These are phyloP conservation scores for Lutraria lutraria DNA, from an alignment of 2,888 invertebrate species.

Conservation along the genomic window DNA sequence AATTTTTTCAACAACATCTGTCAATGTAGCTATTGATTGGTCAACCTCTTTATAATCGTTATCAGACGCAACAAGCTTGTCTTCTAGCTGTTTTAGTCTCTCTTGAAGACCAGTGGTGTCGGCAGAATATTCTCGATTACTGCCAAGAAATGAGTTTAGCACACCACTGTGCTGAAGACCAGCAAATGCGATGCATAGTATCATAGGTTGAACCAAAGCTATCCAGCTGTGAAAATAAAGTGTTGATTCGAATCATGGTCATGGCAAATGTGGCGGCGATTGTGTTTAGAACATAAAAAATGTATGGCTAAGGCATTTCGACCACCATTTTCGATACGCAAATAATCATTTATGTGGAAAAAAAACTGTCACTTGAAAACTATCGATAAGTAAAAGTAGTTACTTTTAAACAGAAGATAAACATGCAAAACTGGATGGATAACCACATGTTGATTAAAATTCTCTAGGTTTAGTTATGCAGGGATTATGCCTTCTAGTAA, in stretches of 20 bases:
- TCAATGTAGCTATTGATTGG: not conserved
- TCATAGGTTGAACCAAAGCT: not conserved
- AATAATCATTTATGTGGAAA: not conserved
- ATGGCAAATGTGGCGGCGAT: not conserved
- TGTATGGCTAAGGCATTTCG: not conserved
- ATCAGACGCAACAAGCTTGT: not conserved
- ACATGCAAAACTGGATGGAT: too few relatives aligned
- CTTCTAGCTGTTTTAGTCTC: not conserved
- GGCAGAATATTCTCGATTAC: not conserved
- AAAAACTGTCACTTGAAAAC: too few relatives aligned
- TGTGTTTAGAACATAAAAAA: not conserved
- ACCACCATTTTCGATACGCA: not conserved
- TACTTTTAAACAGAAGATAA: too few relatives aligned
- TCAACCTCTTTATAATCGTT: not conserved
- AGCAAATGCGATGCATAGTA: constrained; percentile 1
- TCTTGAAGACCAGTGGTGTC: not conserved
- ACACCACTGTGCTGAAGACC: not conserved
- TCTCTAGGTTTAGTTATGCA: too few relatives aligned
- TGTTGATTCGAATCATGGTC: not conserved
- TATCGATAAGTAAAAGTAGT: too few relatives aligned
- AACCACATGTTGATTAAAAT: too few relatives aligned
- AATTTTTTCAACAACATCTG: not conserved
- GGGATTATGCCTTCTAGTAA: too few relatives aligned
- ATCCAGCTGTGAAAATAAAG: not conserved
- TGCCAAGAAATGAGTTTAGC: not conserved